phyloP scores from a whole-genome alignment of 2,888 invertebrate genomes.

The Azorinus chamasolen region DNA sequence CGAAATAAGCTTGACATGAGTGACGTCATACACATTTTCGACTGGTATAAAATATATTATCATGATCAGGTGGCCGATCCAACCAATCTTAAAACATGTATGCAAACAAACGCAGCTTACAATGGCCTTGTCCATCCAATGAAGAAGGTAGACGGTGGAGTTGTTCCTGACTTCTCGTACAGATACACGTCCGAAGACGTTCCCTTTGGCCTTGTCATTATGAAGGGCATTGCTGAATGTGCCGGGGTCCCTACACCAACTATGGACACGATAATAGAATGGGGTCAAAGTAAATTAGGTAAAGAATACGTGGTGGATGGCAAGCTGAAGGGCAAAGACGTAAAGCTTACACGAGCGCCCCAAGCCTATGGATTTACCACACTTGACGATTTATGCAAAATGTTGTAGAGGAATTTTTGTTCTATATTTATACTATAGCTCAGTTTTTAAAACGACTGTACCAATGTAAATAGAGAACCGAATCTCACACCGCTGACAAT shows the following conservation, averaged over 20 bases:
- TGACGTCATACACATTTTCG: slow-evolving; percentile 71
- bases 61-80: slow-evolving; percentile 67
- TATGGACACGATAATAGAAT: slow-evolving; percentile 72
- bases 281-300: slow-evolving; percentile 74
- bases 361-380: slow-evolving; percentile 74
- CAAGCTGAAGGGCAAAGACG: slow-evolving; percentile 72
- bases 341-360: slow-evolving; percentile 71
- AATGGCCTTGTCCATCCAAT: slow-evolving; percentile 75
- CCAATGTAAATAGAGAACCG: no score
- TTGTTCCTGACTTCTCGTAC: slow-evolving; percentile 74
- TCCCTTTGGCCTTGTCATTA: slow-evolving; percentile 76
- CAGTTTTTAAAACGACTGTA: no score
- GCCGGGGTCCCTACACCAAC: slow-evolving; percentile 73
- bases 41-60: slow-evolving; percentile 74
- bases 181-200: slow-evolving; percentile 77
- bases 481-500: no score
- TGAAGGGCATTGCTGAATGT: slow-evolving; percentile 75
- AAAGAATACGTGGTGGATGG: slow-evolving; percentile 74
- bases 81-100: slow-evolving; percentile 57
- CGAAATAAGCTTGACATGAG: slow-evolving; percentile 67
- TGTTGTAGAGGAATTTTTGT: no score
- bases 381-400: slow-evolving; percentile 66
- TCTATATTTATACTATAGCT: no score
- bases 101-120: slow-evolving; percentile 75
- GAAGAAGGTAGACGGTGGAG: slow-evolving; percentile 65